These are phyloP conservation scores for Rhombomys opimus DNA, from an alignment of 2,113 vertebrate species.

Conservation along the genomic window DNA sequence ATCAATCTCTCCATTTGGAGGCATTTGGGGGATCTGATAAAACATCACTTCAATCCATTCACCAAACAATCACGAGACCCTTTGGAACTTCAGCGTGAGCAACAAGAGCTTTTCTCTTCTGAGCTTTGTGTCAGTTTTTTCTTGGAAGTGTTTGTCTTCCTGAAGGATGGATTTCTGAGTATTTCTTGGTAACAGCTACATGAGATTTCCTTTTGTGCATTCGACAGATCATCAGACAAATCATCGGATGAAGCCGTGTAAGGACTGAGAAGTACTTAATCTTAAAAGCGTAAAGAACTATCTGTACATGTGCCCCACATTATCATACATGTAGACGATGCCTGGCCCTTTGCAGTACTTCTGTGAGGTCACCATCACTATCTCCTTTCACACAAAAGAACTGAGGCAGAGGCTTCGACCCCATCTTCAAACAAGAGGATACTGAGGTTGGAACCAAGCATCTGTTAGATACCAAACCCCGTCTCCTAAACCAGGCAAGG, in stretches of 20 bases:
- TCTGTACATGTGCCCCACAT: neutral
- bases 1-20: neutral
- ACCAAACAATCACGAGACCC: neutral
- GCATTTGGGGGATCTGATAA: neutral
- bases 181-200: neutral
- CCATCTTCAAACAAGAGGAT: neutral
- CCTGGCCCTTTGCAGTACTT: neutral
- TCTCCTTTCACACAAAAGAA: neutral
- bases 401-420: neutral
- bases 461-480: neutral
- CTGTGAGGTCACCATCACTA: neutral
- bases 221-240: neutral
- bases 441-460: neutral
- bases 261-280: neutral
- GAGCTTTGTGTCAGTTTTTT: neutral
- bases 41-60: neutral
- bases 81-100: neutral
- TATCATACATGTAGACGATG: neutral
- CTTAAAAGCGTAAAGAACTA: neutral
- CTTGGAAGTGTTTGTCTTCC: neutral
- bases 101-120: neutral
- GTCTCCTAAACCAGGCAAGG: neutral
- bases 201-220: neutral
- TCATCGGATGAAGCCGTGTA: too few relatives aligned
- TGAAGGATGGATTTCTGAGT: conserved; percentile 42